Evolutionary conservation across 2,888 invertebrate genomes (phyloP).

Genomic region (Drosophila affinis): DNA sequence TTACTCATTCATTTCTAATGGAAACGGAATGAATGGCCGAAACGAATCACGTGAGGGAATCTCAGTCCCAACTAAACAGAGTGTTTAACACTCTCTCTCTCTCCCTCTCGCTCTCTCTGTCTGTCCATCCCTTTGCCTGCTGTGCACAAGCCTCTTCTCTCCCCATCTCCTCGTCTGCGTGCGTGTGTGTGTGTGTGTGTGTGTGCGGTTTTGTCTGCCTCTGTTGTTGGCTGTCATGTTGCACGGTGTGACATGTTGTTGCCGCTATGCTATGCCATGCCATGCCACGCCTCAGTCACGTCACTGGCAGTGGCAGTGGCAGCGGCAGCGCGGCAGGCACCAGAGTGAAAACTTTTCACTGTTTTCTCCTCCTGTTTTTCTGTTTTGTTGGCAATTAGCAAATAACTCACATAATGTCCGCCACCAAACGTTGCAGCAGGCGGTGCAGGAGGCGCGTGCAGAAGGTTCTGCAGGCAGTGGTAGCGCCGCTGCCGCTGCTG

Average conservation of each 20-base stretch:
- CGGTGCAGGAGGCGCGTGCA: neutral
- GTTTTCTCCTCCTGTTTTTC: constrained; percentile 19
- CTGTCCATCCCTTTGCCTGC: no score
- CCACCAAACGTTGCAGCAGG: constrained; percentile 32
- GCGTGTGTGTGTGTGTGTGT: constrained; percentile 4
- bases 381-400: constrained; percentile 55
- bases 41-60: neutral
- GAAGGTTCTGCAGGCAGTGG: constrained; percentile 31
- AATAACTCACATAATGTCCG: constrained; percentile 53
- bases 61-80: constrained; percentile 20
- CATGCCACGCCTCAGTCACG: constrained; percentile 21
- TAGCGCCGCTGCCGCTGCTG: constrained; percentile 14
- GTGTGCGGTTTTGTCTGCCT: constrained; percentile 26
- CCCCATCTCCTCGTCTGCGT: neutral
- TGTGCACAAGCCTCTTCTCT: no score
- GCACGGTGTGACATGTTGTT: constrained; percentile 38
- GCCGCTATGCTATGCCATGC: neutral
- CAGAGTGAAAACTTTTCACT: constrained; percentile 16
- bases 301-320: neutral
- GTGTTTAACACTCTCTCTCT: constrained; percentile 38
- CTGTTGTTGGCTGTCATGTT: constrained; percentile 44
- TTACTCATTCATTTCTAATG: neutral
- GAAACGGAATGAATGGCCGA: neutral
- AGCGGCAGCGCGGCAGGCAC: constrained; percentile 3
- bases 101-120: neutral